phyloP scores from a whole-genome alignment of 2,113 vertebrate species.

The Xyliphius kryptos region DNA sequence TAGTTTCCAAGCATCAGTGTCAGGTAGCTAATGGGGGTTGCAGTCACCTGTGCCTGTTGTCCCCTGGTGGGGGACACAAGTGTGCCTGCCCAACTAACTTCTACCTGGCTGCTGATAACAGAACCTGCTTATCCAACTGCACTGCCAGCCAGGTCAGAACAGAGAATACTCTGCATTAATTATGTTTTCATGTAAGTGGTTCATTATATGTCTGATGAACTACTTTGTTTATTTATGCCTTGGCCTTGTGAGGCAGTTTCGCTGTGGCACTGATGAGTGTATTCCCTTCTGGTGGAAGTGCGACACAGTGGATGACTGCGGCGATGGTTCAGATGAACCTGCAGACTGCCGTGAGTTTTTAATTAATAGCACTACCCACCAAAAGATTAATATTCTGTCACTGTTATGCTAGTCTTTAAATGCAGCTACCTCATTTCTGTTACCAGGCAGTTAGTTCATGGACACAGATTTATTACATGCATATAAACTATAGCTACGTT shows the following conservation, averaged over 20 bases:
- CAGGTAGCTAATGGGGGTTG: constrained; percentile 88
- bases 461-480: constrained; percentile 8
- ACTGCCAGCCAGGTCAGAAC: constrained; percentile 90
- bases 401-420: constrained; percentile 18
- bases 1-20: constrained; percentile 90
- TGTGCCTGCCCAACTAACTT: constrained; percentile 97
- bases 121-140: constrained; percentile 94
- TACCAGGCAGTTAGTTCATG: background rate
- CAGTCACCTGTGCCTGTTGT: constrained; percentile 93
- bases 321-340: constrained; percentile 95
- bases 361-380: constrained; percentile 1
- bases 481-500: background rate
- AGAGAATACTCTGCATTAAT: no score
- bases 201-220: no score
- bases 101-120: constrained; percentile 89
- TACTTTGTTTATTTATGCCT: no score
- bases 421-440: background rate
- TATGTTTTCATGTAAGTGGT: no score
- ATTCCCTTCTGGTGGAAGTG: constrained; percentile 99
- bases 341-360: constrained; percentile 85
- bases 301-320: no score
- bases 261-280: constrained; percentile 94
- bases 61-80: constrained; percentile 76
- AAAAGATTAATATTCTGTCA: constrained; percentile 16
- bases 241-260: constrained; percentile 68